Evolutionary conservation across 2,888 invertebrate genomes (phyloP).

Genomic region (Baccha elongata): DNA sequence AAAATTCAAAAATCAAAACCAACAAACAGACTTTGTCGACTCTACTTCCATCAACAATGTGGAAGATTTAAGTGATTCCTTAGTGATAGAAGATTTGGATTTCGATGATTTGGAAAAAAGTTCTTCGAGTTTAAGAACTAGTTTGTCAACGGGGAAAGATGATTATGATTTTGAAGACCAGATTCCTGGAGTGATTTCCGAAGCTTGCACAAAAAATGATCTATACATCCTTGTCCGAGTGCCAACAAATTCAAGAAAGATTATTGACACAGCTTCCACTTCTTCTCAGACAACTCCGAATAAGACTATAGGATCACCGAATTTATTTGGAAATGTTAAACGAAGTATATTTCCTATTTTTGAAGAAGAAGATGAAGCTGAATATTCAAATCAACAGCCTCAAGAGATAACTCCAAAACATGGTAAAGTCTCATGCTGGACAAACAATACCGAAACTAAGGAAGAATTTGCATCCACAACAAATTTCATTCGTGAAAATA

Average conservation of each 20-base stretch:
- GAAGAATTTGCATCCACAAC: conserved; percentile 66
- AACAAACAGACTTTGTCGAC: neutral
- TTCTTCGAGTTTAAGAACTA: conserved; percentile 5
- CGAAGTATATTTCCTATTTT: conserved; percentile 65
- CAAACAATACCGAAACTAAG: neutral
- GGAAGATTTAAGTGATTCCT: conserved; percentile 16
- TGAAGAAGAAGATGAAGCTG: conserved; percentile 66
- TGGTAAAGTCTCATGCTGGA: conserved; percentile 24
- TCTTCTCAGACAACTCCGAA: conserved; percentile 20
- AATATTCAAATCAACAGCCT: neutral
- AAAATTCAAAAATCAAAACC: conserved; percentile 1
- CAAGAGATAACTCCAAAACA: neutral
- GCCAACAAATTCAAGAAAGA: conserved; percentile 67
- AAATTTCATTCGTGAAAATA: conserved; percentile 2
- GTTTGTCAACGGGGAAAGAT: neutral
- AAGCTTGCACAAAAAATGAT: conserved; percentile 79
- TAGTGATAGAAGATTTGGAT: conserved; percentile 60
- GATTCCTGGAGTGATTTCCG: conserved; percentile 76
- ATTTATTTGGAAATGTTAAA: conserved; percentile 27
- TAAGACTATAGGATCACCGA: neutral
- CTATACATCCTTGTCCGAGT: conserved; percentile 80
- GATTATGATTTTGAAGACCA: conserved; percentile 73
- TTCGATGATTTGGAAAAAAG: conserved; percentile 40
- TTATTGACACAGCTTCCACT: neutral
- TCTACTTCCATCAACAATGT: neutral